Percentiles rank a stretch among this genome's conserved stretches.
phyloP scores from a whole-genome alignment of 2,113 vertebrate species.

The Sialia sialis region DNA sequence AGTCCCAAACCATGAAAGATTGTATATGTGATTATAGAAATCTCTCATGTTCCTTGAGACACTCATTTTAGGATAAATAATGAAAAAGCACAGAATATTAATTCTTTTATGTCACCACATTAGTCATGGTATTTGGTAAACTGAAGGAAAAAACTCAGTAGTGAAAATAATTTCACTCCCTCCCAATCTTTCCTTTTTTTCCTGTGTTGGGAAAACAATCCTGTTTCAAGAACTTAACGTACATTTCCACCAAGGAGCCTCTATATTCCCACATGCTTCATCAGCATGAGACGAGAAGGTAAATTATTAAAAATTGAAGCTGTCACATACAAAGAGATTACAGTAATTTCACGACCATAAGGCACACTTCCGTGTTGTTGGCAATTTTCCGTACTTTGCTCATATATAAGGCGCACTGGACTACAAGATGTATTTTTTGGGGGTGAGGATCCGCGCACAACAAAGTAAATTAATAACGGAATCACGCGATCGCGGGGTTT shows the following conservation, averaged over 20 bases:
- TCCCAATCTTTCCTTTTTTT: neutral
- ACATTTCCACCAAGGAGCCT: neutral
- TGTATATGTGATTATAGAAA: neutral
- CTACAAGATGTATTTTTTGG: no score
- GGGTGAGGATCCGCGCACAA: no score
- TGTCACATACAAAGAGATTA: neutral
- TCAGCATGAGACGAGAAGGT: neutral
- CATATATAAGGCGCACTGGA: no score
- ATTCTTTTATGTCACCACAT: neutral
- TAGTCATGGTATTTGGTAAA: neutral
- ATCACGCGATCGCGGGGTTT: no score
- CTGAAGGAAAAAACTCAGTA: neutral
- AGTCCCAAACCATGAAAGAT: neutral
- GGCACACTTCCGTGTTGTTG: no score
- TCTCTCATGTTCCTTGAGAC: neutral
- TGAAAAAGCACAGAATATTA: neutral
- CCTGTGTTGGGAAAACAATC: neutral
- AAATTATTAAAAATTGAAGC: constrained; percentile 12
- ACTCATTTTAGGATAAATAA: neutral
- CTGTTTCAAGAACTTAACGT: neutral
- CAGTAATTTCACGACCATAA: no score
- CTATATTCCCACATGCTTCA: neutral
- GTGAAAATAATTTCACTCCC: neutral
- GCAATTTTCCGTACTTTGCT: no score
- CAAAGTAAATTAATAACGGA: no score